phyloP scores from a whole-genome alignment of 2,113 vertebrate species.

The Channa argus region DNA sequence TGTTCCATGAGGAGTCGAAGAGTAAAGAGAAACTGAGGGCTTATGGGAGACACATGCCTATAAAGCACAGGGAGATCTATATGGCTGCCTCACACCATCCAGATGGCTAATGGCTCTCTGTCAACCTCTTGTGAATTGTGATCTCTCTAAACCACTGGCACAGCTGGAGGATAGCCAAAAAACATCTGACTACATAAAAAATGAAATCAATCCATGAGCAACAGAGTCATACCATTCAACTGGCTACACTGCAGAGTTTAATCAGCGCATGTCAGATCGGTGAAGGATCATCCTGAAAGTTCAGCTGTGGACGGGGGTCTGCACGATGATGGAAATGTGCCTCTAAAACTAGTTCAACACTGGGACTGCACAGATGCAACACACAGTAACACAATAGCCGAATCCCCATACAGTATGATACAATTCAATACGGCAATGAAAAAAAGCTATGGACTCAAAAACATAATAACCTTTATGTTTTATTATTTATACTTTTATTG shows the following conservation, averaged over 20 bases:
- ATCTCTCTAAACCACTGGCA: slow-evolving; percentile 26
- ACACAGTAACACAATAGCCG: not conserved
- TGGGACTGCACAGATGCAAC: not conserved
- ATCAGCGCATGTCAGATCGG: slow-evolving; percentile 33
- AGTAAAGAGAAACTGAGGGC: not conserved
- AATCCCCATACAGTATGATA: not conserved
- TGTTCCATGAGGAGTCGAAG: slow-evolving; percentile 4
- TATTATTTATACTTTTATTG: slow-evolving; percentile 32
- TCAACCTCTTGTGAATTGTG: slow-evolving; percentile 29
- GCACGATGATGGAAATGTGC: slow-evolving; percentile 8
- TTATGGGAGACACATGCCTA: slow-evolving; percentile 17
- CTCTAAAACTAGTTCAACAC: slow-evolving; percentile 9
- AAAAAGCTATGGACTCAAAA: not conserved
- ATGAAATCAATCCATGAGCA: slow-evolving; percentile 36
- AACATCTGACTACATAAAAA: slow-evolving; percentile 9
- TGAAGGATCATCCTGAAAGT: slow-evolving; percentile 22
- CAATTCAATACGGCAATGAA: not conserved
- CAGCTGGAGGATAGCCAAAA: slow-evolving; percentile 24
- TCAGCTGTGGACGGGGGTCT: slow-evolving; percentile 22
- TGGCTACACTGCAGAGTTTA: slow-evolving; percentile 5
- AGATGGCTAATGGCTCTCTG: slow-evolving; percentile 37
- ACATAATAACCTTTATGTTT: slow-evolving; percentile 6
- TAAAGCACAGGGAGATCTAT: not conserved
- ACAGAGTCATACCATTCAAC: slow-evolving; percentile 32
- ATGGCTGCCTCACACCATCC: slow-evolving; percentile 20